These are phyloP conservation scores for Danio albolineatus DNA, from an alignment of 2,797 vertebrate genomes.

Conservation along the genomic window DNA sequence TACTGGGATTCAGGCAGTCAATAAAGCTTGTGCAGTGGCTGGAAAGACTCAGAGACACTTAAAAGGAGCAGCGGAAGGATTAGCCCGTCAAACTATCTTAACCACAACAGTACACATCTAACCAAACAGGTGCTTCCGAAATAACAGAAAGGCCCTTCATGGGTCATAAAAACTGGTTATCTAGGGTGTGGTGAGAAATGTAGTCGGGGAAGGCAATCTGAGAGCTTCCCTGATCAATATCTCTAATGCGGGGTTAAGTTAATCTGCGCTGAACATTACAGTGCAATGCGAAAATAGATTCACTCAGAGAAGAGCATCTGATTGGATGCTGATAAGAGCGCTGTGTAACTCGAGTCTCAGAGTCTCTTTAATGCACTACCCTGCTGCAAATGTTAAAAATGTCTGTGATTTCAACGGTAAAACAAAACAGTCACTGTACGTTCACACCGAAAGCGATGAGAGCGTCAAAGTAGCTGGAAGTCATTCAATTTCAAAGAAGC, in stretches of 20 bases:
- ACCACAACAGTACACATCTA: slow-evolving; percentile 32
- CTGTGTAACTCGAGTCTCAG: not conserved
- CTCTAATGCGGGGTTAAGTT: slow-evolving; percentile 62
- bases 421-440: no score
- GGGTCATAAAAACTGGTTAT: not conserved
- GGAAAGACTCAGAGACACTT: slow-evolving; percentile 33
- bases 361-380: not conserved
- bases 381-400: no score
- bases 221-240: slow-evolving; percentile 60
- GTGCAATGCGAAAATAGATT: slow-evolving; percentile 55
- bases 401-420: no score
- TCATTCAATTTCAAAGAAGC: no score
- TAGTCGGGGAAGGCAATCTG: slow-evolving; percentile 45
- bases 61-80: slow-evolving; percentile 26
- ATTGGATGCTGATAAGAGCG: not conserved
- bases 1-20: slow-evolving; percentile 32
- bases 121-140: slow-evolving; percentile 19
- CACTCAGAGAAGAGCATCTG: slow-evolving; percentile 8
- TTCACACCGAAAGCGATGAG: no score
- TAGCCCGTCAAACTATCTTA: slow-evolving; percentile 15
- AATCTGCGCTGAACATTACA: slow-evolving; percentile 54
- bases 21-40: slow-evolving; percentile 27
- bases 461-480: no score
- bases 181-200: slow-evolving; percentile 11
- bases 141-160: slow-evolving; percentile 6